Percentiles rank a stretch among this genome's conserved stretches.
Evolutionary conservation across 2,888 invertebrate genomes (phyloP).

Genomic region (Ennomos quercinarius): DNA sequence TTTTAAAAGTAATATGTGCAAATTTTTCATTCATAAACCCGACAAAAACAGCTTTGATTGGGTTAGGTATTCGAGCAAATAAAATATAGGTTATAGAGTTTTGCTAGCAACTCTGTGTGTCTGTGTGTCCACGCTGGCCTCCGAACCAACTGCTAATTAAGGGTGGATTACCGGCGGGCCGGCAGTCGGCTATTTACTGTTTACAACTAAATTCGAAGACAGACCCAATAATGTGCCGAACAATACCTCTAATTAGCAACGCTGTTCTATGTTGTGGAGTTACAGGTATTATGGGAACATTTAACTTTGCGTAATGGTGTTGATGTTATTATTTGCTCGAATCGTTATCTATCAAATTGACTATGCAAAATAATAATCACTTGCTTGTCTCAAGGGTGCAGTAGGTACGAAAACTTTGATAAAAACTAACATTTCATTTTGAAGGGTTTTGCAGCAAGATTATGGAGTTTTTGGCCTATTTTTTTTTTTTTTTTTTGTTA

Average conservation of each 20-base stretch:
- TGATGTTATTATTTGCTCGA: constrained; percentile 1
- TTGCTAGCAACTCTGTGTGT: constrained; percentile 29
- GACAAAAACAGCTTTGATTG: too few relatives aligned
- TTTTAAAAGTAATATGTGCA: too few relatives aligned
- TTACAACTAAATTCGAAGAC: constrained; percentile 77
- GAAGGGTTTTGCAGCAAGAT: too few relatives aligned
- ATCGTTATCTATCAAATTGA: too few relatives aligned
- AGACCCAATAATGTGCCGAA: constrained; percentile 74
- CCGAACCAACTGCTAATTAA: constrained; percentile 80
- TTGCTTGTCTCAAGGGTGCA: too few relatives aligned
- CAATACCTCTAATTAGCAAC: constrained; percentile 68
- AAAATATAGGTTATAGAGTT: neutral
- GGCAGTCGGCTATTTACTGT: constrained; percentile 74
- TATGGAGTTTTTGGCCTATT: too few relatives aligned
- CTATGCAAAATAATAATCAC: too few relatives aligned
- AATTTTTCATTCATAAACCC: too few relatives aligned
- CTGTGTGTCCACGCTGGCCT: constrained; percentile 56
- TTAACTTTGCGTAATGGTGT: constrained; percentile 5
- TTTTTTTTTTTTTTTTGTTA: too few relatives aligned
- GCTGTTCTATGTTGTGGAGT: constrained; percentile 43
- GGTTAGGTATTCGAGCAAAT: too few relatives aligned
- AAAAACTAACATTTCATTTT: too few relatives aligned
- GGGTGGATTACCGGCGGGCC: constrained; percentile 78
- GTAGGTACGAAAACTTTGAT: too few relatives aligned
- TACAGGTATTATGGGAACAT: constrained; percentile 16